Base-by-base conservation (phyloP, 2,113 vertebrate genomes). In the Coryphaenoides rupestris region DNA sequence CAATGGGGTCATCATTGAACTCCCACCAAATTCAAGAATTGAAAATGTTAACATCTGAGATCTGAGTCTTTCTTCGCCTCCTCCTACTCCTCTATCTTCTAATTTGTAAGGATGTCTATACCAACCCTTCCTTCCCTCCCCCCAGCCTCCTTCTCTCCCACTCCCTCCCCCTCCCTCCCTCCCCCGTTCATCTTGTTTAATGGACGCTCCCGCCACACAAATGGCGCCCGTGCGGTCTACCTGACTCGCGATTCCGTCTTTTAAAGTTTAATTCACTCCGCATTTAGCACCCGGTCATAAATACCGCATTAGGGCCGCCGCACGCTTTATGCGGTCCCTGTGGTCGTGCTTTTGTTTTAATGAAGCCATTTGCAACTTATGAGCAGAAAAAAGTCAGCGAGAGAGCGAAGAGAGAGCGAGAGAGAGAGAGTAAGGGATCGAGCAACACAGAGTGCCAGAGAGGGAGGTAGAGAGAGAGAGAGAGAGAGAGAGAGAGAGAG, bases 241-340 rank as follows among this genome's bases (percentile, higher is more conserved):
- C 96, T 99, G 96, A 93, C 91, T 94, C n/a, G 83, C 78, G 93
- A 93, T 93, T n/a, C 89, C 92, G 33, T 40, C 13, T 40, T 94
- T 98, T 97, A 98, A 97, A 96, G 91, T 98, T 98, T 96, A 96
- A 98, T 97, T 97, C 93, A 94, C 90, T 95, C 93, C 96, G 95
- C 95, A 98, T 99, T 98, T 98, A 95, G 93, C 86, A 81, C 55
- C 65, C 28, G 91, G 93, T 95, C 95, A 96, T 96, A 98, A 98
- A 98, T 95, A 98, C 92, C 93, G 93, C 95, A 92, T 96, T 95
- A 95, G 94, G 93, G 92, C 92, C 88, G 90, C 91, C 87, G 90
- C 94, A 87, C 92, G 89, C 91, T 95, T 93, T 90, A 91, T 90
- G 88, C 80, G 90, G 89, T 98, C 95, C 95, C 95, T 89, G 86